Evolutionary conservation across 2,797 vertebrate species (phyloP).

Genomic region (Melanotaenia pygmaea): DNA sequence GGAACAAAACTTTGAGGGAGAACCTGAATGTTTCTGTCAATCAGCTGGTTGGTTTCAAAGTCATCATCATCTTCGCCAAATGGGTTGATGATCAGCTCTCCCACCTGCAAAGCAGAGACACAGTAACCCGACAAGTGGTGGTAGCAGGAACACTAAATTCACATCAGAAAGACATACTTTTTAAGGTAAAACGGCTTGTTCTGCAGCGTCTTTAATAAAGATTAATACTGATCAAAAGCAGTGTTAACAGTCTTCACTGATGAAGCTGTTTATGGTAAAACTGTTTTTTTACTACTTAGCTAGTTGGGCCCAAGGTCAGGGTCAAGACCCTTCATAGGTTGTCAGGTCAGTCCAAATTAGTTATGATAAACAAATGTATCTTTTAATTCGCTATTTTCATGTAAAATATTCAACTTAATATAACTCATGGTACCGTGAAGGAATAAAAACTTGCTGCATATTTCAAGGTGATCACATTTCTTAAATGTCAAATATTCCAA

Average conservation of each 20-base stretch:
- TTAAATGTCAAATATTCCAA: not conserved
- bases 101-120: slow-evolving; percentile 79
- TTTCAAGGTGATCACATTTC: not conserved
- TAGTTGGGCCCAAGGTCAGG: too few relatives aligned
- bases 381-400: not conserved
- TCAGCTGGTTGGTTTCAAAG: slow-evolving; percentile 94
- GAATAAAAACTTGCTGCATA: not conserved
- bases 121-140: not conserved
- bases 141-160: not conserved
- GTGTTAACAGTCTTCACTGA: too few relatives aligned
- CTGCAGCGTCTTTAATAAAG: not conserved
- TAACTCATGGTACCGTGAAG: not conserved
- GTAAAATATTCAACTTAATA: not conserved
- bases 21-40: slow-evolving; percentile 92
- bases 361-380: not conserved
- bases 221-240: too few relatives aligned
- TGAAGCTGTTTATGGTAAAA: too few relatives aligned
- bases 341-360: not conserved
- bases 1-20: not conserved
- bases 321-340: too few relatives aligned
- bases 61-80: slow-evolving; percentile 94
- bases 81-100: slow-evolving; percentile 92
- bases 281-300: too few relatives aligned
- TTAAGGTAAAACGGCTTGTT: not conserved
- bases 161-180: not conserved